phyloP scores from a whole-genome alignment of 1,140 invertebrate species.

The Drosophila aff. region DNA sequence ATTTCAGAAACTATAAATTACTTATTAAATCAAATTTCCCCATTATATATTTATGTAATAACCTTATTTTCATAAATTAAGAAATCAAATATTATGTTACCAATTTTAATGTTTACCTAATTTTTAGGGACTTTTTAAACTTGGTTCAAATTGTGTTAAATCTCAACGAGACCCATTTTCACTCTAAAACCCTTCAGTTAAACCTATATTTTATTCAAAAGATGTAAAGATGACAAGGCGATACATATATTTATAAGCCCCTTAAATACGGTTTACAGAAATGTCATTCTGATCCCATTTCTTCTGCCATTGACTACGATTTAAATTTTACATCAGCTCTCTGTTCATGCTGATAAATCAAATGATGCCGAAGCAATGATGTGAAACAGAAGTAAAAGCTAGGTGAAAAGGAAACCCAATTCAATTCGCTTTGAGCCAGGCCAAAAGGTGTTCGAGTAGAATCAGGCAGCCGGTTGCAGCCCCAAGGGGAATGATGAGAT shows the following conservation, averaged over 20 bases:
- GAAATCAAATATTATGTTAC: neutral
- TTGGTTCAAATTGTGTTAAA: neutral
- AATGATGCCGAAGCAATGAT: constrained; percentile 43
- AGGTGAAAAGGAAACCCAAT: constrained; percentile 49
- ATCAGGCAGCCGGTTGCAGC: constrained; percentile 18
- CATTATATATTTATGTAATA: neutral
- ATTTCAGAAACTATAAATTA: neutral
- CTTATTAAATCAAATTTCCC: neutral
- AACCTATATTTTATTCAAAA: neutral
- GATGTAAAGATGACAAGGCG: neutral
- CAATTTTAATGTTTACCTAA: neutral
- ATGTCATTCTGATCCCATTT: constrained; percentile 1
- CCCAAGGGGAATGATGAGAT: constrained; percentile 16
- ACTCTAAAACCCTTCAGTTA: neutral
- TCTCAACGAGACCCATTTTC: neutral
- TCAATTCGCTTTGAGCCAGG: constrained; percentile 48
- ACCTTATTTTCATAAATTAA: neutral
- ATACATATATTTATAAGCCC: neutral
- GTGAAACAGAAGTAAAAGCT: constrained; percentile 19
- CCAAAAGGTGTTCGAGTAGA: constrained; percentile 60
- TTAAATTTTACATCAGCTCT: constrained; percentile 23
- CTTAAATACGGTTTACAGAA: neutral
- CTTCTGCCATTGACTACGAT: constrained; percentile 1
- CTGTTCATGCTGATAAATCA: constrained; percentile 34
- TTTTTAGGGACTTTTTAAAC: neutral